These are phyloP conservation scores for Euproctis similis DNA, from an alignment of 2,888 invertebrate species.

Conservation along the genomic window DNA sequence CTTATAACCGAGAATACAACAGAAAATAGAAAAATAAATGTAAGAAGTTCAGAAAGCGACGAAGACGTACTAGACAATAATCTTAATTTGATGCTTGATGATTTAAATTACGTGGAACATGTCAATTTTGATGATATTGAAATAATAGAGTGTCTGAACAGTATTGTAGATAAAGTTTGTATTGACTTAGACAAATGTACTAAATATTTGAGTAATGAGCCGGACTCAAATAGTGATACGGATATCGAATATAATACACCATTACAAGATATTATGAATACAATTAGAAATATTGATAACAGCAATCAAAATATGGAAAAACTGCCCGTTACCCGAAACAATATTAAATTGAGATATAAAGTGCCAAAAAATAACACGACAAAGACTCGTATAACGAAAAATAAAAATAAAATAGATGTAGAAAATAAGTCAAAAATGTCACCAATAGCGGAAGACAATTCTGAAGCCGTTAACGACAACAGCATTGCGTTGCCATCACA, in stretches of 20 bases:
- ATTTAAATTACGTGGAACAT: slow-evolving; percentile 17
- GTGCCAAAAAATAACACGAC: slow-evolving; percentile 16
- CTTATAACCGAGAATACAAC: too few relatives aligned
- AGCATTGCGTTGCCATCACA: not conserved
- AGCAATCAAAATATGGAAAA: slow-evolving; percentile 3
- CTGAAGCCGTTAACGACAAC: slow-evolving; percentile 14
- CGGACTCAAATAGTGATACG: slow-evolving; percentile 4
- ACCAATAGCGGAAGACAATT: slow-evolving; percentile 32
- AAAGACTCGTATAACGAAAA: slow-evolving; percentile 12
- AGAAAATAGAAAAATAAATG: slow-evolving; percentile 42
- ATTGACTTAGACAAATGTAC: slow-evolving; percentile 38
- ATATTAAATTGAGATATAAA: slow-evolving; percentile 29
- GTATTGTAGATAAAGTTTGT: slow-evolving; percentile 49
- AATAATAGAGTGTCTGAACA: slow-evolving; percentile 45
- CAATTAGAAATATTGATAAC: slow-evolving; percentile 7
- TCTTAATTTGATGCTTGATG: slow-evolving; percentile 17
- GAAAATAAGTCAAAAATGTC: slow-evolving; percentile 28
- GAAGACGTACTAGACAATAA: slow-evolving; percentile 30
- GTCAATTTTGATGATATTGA: slow-evolving; percentile 30
- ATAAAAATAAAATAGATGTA: slow-evolving; percentile 19
- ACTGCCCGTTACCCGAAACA: slow-evolving; percentile 4
- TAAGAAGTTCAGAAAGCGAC: slow-evolving; percentile 42
- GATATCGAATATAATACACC: slow-evolving; percentile 14
- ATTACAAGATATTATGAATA: slow-evolving; percentile 11
- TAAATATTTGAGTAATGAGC: slow-evolving; percentile 25